Evolutionary conservation across 1,140 invertebrate genomes (phyloP), one percentile per base, ranked within the genome.

Genomic region (Sarcophaga bullata): DNA sequence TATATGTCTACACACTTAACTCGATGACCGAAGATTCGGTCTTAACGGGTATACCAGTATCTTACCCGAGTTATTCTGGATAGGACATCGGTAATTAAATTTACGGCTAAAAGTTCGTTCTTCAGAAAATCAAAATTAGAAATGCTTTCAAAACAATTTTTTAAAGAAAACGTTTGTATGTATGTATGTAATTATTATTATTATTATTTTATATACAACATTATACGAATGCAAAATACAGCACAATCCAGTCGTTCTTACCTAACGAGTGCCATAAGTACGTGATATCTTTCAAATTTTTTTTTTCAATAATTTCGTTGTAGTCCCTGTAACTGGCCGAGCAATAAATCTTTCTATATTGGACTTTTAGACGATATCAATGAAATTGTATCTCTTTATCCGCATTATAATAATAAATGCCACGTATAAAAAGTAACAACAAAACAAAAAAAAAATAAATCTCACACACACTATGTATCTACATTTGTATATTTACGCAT

Each of bases 311-410:
- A 49, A 4, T 73, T 73, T 46, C 37, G 7, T 46, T 75, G 73
- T 72, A 47, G 19, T 76, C 19, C 19, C 48, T 78, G 75, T 82
- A 76, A 83, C 84, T 84, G 84, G 80, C 80, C 83, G 83, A 84
- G 86, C 81, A 85, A 89, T 89, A 89, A 89, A 89, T 89, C 88
- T 89, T 83, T 15, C 58, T 73, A 89, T 89, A 89, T 89, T 89
- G 88, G 86, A 87, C 87, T 87, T 88, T 89, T 86, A 86, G 88
- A 85, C 86, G 86, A 89, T 89, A 89, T 89, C 88, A 89, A 89
- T 88, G 88, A 89, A 89, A 89, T 89, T 88, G 86, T 89, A 89
- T 89, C 88, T 89, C 84, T 87, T 89, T 88, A 89, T 89, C 88
- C 88, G 87, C 88, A 88, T 88, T 87, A 89, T 89, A 86, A 86